Conservation (phyloP, 2,888 invertebrate genomes). For the Calliphora vomitoria region DNA sequence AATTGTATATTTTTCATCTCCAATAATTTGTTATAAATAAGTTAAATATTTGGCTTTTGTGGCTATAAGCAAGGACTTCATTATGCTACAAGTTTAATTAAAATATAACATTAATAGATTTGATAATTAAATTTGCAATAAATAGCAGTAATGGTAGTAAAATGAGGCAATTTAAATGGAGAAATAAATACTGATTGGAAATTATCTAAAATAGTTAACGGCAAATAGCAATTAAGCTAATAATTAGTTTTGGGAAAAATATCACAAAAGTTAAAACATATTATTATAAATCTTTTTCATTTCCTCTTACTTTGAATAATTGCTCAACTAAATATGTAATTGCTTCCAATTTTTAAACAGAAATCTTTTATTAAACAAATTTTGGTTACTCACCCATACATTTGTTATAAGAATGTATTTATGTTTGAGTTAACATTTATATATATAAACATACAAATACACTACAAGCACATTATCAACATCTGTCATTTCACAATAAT, state of each 20-base stretch:
- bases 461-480: slow-evolving; percentile 65
- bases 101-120: slow-evolving; percentile 45
- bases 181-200: background rate
- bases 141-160: background rate
- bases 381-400: background rate
- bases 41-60: slow-evolving; percentile 47
- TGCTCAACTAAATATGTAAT: slow-evolving; percentile 40
- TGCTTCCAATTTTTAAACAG: slow-evolving; percentile 26
- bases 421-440: background rate
- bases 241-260: background rate
- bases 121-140: slow-evolving; percentile 37
- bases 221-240: background rate
- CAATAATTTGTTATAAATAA: slow-evolving; percentile 27
- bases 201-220: background rate
- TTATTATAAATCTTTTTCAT: background rate
- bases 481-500: slow-evolving; percentile 71
- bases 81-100: slow-evolving; percentile 53
- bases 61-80: background rate
- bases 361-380: background rate
- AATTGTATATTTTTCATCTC: background rate
- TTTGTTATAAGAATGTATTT: background rate
- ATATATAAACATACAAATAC: background rate
- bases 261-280: background rate
- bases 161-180: background rate
- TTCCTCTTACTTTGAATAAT: slow-evolving; percentile 13